Percentiles rank a stretch among this genome's conserved stretches.
These are phyloP conservation scores for mouse (Mus musculus) DNA, from an alignment of 2,113 vertebrate genomes.

Conservation along the genomic window GRCm39 chr12:39781501-39782000, in stretches of 20 bases:
- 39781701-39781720: not conserved
- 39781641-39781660: not conserved
- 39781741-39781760: not conserved
- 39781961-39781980: not conserved
- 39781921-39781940: not conserved
- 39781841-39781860: constrained; percentile 13
- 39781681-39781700: not conserved
- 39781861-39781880: not conserved
- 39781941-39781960: not conserved
- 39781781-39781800: not conserved
- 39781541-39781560: not conserved
- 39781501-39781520: not conserved
- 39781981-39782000: not conserved
- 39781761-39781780: not conserved
- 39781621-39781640: not conserved
- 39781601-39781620: not conserved
- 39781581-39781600: constrained; percentile 12
- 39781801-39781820: not conserved
- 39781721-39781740: constrained; percentile 25
- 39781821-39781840: not conserved
- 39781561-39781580: not conserved
- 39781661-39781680: not conserved
- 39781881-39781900: not conserved
- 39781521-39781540: not conserved
- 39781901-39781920: not conserved